A percentile compares a stretch with the other conserved stretches of the same genome.
These are phyloP conservation scores for Spisula subtruncata DNA, from an alignment of 2,888 invertebrate genomes.

Conservation along the genomic window DNA sequence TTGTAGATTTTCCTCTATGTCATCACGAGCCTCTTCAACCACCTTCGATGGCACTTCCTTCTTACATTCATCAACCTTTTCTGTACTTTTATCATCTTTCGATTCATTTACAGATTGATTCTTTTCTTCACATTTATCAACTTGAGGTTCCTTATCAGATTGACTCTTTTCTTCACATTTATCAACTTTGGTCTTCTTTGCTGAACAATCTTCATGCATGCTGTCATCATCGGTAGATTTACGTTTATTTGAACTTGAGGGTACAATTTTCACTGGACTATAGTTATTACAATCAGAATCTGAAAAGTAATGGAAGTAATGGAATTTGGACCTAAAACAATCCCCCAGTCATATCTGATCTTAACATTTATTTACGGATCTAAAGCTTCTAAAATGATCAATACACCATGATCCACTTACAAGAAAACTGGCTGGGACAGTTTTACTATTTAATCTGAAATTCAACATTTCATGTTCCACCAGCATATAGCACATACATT, in stretches of 20 bases:
- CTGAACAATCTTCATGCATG: background rate
- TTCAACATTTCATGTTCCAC: too few relatives aligned
- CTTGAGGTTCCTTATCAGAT: conserved; percentile 11
- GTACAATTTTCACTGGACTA: conserved; percentile 48
- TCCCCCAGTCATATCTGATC: too few relatives aligned
- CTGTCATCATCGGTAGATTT: conserved; percentile 49
- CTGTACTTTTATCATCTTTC: too few relatives aligned
- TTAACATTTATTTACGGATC: too few relatives aligned
- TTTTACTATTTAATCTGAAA: too few relatives aligned
- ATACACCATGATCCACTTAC: too few relatives aligned
- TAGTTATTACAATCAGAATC: conserved; percentile 65
- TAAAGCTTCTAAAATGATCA: too few relatives aligned
- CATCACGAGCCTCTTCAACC: conserved; percentile 72
- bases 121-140: conserved; percentile 19
- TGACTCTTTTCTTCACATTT: conserved; percentile 9
- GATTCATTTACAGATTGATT: background rate
- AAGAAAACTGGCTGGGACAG: too few relatives aligned
- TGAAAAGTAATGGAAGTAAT: conserved; percentile 34
- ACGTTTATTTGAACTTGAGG: conserved; percentile 45
- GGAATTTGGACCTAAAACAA: too few relatives aligned
- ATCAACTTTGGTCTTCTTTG: conserved; percentile 46
- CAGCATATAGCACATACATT: too few relatives aligned
- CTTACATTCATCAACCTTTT: background rate
- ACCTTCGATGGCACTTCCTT: background rate
- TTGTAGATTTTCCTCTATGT: conserved; percentile 83